These are phyloP conservation scores for Mesaphorura yosii DNA, from an alignment of 1,140 invertebrate genomes.

Conservation along the genomic window DNA sequence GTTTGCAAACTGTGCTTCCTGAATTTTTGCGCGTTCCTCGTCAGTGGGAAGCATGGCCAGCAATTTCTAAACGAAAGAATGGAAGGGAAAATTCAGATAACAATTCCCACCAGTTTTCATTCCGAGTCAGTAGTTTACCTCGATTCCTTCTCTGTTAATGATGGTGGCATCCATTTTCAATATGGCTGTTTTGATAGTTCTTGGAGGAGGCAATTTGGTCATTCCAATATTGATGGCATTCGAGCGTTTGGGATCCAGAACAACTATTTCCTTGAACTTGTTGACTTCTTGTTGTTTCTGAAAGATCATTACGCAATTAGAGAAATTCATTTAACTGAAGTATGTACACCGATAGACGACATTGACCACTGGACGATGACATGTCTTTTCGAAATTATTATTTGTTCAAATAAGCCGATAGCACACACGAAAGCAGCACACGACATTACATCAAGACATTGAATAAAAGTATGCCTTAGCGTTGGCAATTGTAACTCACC, in stretches of 20 bases:
- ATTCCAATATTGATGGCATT: constrained; percentile 99
- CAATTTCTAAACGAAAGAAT: constrained; percentile 58
- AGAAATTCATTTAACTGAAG: no score
- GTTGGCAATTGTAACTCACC: no score
- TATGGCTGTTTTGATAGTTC: constrained; percentile 95
- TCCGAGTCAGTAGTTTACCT: constrained; percentile 55
- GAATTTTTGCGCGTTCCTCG: constrained; percentile 90
- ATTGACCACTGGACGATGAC: background rate
- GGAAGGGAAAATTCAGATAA: no score
- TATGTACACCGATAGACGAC: background rate
- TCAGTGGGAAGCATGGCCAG: constrained; percentile 94
- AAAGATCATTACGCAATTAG: background rate
- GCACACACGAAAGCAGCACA: no score
- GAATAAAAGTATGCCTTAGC: no score
- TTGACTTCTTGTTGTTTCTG: constrained; percentile 59
- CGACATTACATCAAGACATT: no score
- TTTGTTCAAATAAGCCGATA: background rate
- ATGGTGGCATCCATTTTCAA: constrained; percentile 98
- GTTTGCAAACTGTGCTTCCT: constrained; percentile 84
- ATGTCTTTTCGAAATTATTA: background rate
- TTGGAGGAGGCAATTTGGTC: constrained; percentile 92
- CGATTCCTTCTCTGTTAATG: constrained; percentile 94
- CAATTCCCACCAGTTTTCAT: no score
- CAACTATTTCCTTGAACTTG: constrained; percentile 90
- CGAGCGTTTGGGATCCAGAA: constrained; percentile 92